phyloP scores from a whole-genome alignment of 2,113 vertebrate species.

The Ophiodon elongatus region DNA sequence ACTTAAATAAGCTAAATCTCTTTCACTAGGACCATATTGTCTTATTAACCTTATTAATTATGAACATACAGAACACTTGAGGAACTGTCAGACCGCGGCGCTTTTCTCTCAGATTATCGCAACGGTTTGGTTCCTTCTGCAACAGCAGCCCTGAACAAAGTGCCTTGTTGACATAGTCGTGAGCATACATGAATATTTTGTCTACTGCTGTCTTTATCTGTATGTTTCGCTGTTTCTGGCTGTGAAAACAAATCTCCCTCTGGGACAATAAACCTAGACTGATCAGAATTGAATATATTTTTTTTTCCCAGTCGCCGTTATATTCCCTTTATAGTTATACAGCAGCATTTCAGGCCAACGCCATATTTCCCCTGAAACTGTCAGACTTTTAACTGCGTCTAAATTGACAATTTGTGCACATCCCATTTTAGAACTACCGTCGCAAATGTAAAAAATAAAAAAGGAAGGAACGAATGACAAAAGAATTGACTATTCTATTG shows the following conservation, averaged over 20 bases:
- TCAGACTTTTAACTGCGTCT: conserved; percentile 9
- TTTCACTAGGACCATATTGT: not conserved
- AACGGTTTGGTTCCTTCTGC: not conserved
- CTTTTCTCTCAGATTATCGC: conserved; percentile 14
- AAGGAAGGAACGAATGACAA: not conserved
- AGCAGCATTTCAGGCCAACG: not conserved
- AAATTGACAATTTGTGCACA: too few relatives aligned
- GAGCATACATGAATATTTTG: not conserved
- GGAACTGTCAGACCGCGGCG: not conserved
- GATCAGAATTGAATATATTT: not conserved
- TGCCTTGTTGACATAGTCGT: not conserved
- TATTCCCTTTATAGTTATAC: not conserved
- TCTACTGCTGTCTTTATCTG: not conserved
- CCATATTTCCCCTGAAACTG: conserved; percentile 1
- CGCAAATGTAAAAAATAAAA: not conserved
- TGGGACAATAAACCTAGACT: not conserved
- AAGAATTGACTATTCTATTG: not conserved
- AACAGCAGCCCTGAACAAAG: not conserved
- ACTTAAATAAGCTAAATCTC: not conserved
- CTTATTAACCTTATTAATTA: not conserved
- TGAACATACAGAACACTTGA: not conserved
- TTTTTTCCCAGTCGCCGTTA: not conserved
- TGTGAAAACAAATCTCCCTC: not conserved
- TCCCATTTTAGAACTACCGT: not conserved
- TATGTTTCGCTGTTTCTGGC: not conserved